Base-by-base conservation (phyloP, 2,888 invertebrate species). In the Timema podura region DNA sequence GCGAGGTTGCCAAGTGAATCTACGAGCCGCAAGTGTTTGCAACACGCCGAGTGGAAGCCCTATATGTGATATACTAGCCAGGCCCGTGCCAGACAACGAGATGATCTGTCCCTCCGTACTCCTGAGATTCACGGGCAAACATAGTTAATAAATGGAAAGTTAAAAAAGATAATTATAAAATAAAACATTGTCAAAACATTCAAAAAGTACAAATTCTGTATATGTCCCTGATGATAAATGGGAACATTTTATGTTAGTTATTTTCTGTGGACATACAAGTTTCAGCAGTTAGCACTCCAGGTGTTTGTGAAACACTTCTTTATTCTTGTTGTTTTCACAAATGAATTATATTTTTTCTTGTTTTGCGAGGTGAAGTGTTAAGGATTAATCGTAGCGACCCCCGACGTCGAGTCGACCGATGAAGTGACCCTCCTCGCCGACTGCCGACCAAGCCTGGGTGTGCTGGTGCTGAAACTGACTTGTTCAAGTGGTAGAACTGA, bases 121-220 rank as follows among this genome's bases (percentile, higher is more conserved):
- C 68, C 68, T 61, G 45, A 57, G n/a, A 16, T 48, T 48, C 65
- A 65, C 7, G 15, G 65, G 48, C 48, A 79, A 79, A 79, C 77
- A 77, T 46, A 54, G 59, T 68, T 61, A 67, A 44, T 67, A 64
- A 68, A 70, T 66, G 70, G 48, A 68, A 61, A 59, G 57, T 76
- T 10, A 16, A n/a, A n/a, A n/a, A 44, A 16, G 16, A 16, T 59
- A 16, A 16, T 10, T 78, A 64, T 44, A 48, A 68, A 61, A 68
- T 64, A 64, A 67, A 70, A 68, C 65, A 70, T 64, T 64, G 68
- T 71, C 61, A 72, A 70, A 79, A 81, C 82, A 82, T 83, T 83
- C 81, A 82, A 86, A 87, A 85, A 89, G 89, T 89, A 89, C 89
- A 89, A 89, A 89, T 89, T 88, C 87, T 86, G 85, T 87, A 84